Percentiles rank a stretch among this genome's conserved stretches.
These are phyloP conservation scores for Eubucco bourcierii DNA, from an alignment of 2,113 vertebrate species.

Conservation along the genomic window DNA sequence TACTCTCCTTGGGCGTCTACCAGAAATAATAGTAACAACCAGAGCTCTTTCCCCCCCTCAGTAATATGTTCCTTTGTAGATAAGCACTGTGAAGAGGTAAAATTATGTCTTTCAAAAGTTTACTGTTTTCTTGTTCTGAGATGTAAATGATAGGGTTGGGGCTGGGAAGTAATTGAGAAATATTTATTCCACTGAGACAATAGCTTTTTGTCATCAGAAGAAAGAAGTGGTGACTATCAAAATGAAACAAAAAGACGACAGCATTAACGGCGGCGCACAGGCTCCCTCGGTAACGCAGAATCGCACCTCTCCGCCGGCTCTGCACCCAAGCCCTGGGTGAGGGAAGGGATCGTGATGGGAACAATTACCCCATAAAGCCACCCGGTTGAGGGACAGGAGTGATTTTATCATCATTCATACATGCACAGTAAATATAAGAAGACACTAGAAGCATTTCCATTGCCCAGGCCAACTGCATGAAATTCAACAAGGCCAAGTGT, in stretches of 20 bases:
- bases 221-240: constrained; percentile 71
- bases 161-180: constrained; percentile 78
- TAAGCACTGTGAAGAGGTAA: constrained; percentile 83
- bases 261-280: not conserved
- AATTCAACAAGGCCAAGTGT: no score
- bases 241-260: constrained; percentile 67
- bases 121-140: constrained; percentile 78
- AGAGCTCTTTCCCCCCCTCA: constrained; percentile 49
- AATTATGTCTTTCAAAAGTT: constrained; percentile 82
- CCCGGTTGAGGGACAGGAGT: not conserved
- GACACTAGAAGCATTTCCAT: constrained; percentile 44
- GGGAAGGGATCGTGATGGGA: not conserved
- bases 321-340: not conserved
- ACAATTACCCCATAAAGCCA: not conserved
- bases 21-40: constrained; percentile 81
- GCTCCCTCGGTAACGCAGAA: not conserved
- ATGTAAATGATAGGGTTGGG: constrained; percentile 76
- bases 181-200: constrained; percentile 75
- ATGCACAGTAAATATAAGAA: constrained; percentile 44
- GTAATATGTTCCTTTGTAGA: constrained; percentile 87
- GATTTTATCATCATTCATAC: constrained; percentile 35
- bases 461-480: no score
- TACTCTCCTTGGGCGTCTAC: constrained; percentile 82
- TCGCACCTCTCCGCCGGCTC: constrained; percentile 1
- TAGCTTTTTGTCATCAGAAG: constrained; percentile 74